A percentile compares a stretch with the other conserved stretches of the same genome.
phyloP scores from a whole-genome alignment of 2,797 vertebrate species.

The Tragopan temminckii region DNA sequence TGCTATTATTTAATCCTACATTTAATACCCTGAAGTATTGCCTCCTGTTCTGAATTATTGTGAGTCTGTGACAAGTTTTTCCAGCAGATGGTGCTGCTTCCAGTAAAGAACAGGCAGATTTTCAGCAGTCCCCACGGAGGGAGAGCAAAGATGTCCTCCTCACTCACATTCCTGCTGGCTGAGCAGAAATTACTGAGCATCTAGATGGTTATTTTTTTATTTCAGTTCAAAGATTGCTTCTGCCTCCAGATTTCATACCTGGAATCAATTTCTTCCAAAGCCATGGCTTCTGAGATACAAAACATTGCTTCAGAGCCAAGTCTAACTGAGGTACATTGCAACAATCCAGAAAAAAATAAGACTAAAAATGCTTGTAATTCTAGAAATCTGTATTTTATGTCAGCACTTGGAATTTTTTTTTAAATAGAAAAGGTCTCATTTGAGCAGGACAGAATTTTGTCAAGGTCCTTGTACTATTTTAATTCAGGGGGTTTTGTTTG shows the following conservation, averaged over 20 bases:
- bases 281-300: background rate
- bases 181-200: background rate
- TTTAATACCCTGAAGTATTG: background rate
- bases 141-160: background rate
- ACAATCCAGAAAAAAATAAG: background rate
- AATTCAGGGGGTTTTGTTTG: background rate
- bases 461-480: background rate
- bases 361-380: background rate
- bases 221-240: background rate
- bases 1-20: background rate
- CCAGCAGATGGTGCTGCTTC: constrained; percentile 73
- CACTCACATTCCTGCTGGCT: background rate
- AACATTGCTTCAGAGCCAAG: background rate
- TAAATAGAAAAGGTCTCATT: background rate
- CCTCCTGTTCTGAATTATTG: background rate
- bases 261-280: background rate
- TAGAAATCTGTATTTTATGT: background rate
- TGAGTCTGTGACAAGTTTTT: background rate
- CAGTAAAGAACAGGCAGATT: background rate
- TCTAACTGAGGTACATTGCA: background rate
- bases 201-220: background rate
- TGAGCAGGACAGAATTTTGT: background rate
- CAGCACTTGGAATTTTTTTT: background rate
- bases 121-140: background rate
- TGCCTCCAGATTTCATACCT: background rate